A percentile compares a stretch with the other conserved stretches of the same genome.
These are phyloP conservation scores for cattle (Bos taurus) DNA, from an alignment of 2,113 vertebrate genomes.

Conservation along the genomic window ARS-UCD2.0 NC_037333.1:115205501-115206000, in stretches of 20 bases:
- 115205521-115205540: accelerated
- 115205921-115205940: accelerated
- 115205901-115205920: accelerated
- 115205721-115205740: accelerated
- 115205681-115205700: neutral
- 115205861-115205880: neutral
- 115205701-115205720: neutral
- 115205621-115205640: neutral
- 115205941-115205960: accelerated
- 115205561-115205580: accelerated
- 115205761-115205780: accelerated
- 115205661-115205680: neutral
- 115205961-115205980: neutral
- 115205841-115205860: accelerated
- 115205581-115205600: accelerated
- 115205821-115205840: neutral
- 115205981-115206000: accelerated
- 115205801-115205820: neutral
- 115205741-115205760: neutral
- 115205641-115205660: neutral
- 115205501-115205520: neutral
- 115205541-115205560: neutral
- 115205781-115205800: accelerated
- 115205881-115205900: neutral
- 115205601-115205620: neutral